Conservation (phyloP, 2,113 vertebrate genomes). For the Butastur rufipennis region DNA sequence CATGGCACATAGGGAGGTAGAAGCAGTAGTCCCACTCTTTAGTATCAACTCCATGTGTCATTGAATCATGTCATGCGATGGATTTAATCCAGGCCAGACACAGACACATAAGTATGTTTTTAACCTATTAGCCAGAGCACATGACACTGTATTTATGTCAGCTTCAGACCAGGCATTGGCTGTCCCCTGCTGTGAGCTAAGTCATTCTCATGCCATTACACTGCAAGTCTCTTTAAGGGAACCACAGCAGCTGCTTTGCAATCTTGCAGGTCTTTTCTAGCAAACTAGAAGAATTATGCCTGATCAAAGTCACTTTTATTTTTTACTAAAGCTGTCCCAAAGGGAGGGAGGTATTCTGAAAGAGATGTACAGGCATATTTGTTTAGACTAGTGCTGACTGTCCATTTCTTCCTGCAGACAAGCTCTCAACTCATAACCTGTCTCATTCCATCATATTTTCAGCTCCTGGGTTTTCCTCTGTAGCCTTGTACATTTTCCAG, state of each 20-base stretch:
- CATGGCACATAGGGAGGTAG: not conserved
- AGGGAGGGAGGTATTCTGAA: not conserved
- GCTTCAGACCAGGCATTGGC: not conserved
- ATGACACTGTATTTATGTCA: accelerated
- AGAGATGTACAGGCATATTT: not conserved
- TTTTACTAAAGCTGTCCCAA: not conserved
- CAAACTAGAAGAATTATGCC: not conserved
- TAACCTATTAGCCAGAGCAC: not conserved
- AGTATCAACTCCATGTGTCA: not conserved
- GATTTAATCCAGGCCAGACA: not conserved
- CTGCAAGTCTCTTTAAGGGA: not conserved
- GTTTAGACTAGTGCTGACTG: not conserved
- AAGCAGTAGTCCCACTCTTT: not conserved
- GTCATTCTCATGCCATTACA: not conserved
- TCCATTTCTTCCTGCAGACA: not conserved
- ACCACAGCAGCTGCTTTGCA: not conserved
- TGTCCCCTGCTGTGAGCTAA: not conserved
- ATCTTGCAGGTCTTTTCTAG: not conserved
- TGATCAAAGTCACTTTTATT: not conserved
- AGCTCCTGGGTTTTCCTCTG: not conserved
- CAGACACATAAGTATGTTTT: accelerated
- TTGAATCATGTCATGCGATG: not conserved
- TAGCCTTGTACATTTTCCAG: not conserved
- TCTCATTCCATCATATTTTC: not conserved
- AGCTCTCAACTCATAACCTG: not conserved